phyloP scores from a whole-genome alignment of 2,113 vertebrate genomes.

The Petrocephalus zakoni region DNA sequence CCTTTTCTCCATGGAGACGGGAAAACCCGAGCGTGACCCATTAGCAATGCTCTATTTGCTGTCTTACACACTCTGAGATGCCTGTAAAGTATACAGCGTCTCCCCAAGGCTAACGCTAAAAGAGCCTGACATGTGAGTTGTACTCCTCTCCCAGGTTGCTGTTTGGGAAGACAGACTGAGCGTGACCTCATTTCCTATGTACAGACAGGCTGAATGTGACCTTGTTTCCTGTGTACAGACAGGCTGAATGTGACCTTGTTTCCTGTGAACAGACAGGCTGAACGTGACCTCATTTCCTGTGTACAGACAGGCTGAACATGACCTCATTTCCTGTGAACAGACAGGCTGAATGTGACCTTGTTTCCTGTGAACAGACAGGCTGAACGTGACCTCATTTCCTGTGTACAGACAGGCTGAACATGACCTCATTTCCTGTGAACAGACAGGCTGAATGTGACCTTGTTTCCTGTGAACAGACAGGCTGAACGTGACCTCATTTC shows the following conservation, averaged over 20 bases:
- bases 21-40: background rate
- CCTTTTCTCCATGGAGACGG: background rate
- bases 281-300: background rate
- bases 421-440: too few species aligned
- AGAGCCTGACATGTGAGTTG: background rate
- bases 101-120: background rate
- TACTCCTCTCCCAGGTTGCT: background rate
- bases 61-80: background rate
- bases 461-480: too few species aligned
- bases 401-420: too few species aligned
- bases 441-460: too few species aligned
- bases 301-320: too few species aligned
- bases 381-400: too few species aligned
- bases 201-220: background rate
- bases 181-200: background rate
- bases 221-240: background rate
- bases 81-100: background rate
- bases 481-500: too few species aligned
- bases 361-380: too few species aligned
- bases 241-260: too few species aligned
- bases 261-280: background rate
- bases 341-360: too few species aligned
- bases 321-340: too few species aligned
- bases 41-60: background rate
- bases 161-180: background rate